These are phyloP conservation scores for Hyla sarda DNA, from an alignment of 2,113 vertebrate species.

Conservation along the genomic window DNA sequence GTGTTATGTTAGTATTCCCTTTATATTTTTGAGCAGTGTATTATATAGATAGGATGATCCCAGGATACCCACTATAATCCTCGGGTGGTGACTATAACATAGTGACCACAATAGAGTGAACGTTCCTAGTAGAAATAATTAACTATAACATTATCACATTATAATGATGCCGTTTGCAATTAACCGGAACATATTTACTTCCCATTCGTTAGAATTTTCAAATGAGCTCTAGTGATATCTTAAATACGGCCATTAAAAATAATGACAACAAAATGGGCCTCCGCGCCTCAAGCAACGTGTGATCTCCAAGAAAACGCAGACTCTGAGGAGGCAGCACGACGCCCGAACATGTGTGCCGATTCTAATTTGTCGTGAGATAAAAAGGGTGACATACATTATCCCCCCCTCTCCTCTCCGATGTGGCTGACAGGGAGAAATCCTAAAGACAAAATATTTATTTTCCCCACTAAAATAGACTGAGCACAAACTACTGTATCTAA, in stretches of 20 bases:
- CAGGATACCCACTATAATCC: neutral
- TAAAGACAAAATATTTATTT: constrained; percentile 11
- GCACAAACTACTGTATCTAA: neutral
- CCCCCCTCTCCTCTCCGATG: too few relatives aligned
- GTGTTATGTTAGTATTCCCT: too few relatives aligned
- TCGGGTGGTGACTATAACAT: neutral
- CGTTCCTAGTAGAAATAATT: neutral
- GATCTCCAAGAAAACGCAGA: neutral
- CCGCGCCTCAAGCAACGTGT: neutral
- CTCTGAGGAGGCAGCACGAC: neutral
- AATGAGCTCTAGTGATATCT: neutral
- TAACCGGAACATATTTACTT: constrained; percentile 1
- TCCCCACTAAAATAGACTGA: neutral
- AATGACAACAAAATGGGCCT: neutral
- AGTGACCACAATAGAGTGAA: neutral
- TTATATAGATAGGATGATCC: neutral
- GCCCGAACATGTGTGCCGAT: neutral
- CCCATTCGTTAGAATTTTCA: neutral
- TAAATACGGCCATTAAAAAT: constrained; percentile 7
- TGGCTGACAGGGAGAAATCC: too few relatives aligned
- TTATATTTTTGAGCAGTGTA: too few relatives aligned
- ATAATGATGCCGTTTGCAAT: neutral
- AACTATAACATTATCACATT: neutral
- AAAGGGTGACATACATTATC: neutral
- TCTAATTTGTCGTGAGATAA: neutral